Evolutionary conservation across 2,888 invertebrate species (phyloP).

Genomic region (Aromia moschata): DNA sequence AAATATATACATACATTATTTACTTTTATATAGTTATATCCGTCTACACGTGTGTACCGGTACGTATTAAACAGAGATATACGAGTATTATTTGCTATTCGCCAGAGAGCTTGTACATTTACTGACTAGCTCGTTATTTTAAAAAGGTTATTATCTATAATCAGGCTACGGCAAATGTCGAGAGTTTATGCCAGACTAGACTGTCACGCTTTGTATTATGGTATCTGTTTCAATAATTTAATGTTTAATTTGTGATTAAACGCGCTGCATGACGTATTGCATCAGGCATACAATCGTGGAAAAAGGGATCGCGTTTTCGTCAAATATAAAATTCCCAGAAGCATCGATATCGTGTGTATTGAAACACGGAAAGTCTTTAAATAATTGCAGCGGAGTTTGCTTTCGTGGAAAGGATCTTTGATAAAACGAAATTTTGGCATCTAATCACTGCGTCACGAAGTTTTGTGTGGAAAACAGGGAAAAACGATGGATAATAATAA

Average conservation of each 20-base stretch:
- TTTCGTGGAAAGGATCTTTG: slow-evolving; percentile 23
- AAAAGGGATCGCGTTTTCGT: slow-evolving; percentile 17
- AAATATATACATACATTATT: too few relatives aligned
- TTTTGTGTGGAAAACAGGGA: slow-evolving; percentile 13
- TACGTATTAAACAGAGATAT: too few relatives aligned
- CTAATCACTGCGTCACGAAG: slow-evolving; percentile 25
- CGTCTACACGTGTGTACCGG: too few relatives aligned
- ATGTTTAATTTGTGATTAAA: slow-evolving; percentile 25
- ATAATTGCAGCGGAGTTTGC: slow-evolving; percentile 26
- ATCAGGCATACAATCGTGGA: neutral
- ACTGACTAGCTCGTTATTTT: neutral
- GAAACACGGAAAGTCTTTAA: slow-evolving; percentile 33
- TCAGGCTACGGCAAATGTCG: neutral
- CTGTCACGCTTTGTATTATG: slow-evolving; percentile 24
- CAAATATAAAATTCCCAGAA: slow-evolving; percentile 18
- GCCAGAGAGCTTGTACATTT: neutral
- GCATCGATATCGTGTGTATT: slow-evolving; percentile 27
- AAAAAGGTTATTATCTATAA: neutral
- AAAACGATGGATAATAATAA: slow-evolving; percentile 20
- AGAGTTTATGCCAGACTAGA: slow-evolving; percentile 22
- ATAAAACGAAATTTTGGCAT: slow-evolving; percentile 23
- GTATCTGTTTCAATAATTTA: slow-evolving; percentile 28
- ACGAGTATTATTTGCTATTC: neutral
- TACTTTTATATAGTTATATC: too few relatives aligned
- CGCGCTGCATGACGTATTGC: slow-evolving; percentile 20